Conservation (phyloP, 2,113 vertebrate genomes). For the Acrocephalus kingi region DNA sequence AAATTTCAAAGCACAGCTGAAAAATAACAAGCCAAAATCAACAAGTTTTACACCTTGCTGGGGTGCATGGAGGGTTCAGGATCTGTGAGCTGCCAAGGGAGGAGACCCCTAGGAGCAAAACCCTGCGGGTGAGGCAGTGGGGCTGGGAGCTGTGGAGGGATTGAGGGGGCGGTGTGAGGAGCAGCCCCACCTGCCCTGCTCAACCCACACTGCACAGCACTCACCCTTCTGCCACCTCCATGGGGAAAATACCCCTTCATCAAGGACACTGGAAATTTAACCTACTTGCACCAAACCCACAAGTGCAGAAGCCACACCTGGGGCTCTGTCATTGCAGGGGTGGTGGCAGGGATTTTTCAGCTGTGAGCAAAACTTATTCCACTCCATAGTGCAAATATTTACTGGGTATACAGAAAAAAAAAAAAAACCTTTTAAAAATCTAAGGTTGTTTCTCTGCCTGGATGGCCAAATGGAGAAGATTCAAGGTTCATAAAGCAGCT, state of each 20-base stretch:
- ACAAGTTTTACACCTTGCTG: background rate
- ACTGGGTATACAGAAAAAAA: background rate
- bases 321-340: background rate
- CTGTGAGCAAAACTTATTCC: background rate
- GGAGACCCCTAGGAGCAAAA: background rate
- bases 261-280: background rate
- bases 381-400: background rate
- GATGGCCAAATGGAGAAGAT: background rate
- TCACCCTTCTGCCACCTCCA: background rate
- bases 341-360: background rate
- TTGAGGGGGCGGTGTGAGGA: background rate
- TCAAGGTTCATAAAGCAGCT: background rate
- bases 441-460: background rate
- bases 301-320: background rate
- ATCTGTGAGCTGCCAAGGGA: background rate
- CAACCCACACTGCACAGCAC: too few species aligned
- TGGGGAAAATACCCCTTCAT: fast-evolving
- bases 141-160: fast-evolving
- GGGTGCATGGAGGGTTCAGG: fast-evolving
- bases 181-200: background rate
- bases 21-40: background rate
- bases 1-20: background rate
- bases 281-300: background rate
- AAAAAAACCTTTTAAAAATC: background rate
- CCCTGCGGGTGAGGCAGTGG: too few species aligned